Evolutionary conservation across 2,888 invertebrate species (phyloP).

Genomic region (Archips crataeganus): DNA sequence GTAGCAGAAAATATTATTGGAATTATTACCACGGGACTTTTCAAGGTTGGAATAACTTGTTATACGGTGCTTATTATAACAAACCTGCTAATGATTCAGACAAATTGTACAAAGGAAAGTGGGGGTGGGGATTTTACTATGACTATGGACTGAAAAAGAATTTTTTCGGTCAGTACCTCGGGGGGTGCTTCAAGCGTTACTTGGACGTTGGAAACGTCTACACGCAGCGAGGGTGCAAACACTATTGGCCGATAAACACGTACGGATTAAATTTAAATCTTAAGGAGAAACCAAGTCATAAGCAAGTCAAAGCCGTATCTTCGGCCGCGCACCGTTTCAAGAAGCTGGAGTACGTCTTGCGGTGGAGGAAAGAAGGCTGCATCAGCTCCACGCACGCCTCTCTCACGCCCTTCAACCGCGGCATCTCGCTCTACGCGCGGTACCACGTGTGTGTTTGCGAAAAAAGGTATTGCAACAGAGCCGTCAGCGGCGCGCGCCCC

Average conservation of each 20-base stretch:
- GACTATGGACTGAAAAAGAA: not conserved
- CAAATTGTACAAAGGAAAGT: not conserved
- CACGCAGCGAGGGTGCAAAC: not conserved
- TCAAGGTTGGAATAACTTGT: not conserved
- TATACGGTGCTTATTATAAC: not conserved
- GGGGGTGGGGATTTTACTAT: not conserved
- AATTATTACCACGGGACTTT: not conserved
- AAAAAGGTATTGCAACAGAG: not conserved
- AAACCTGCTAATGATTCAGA: not conserved
- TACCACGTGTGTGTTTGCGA: not conserved
- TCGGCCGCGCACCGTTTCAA: not conserved
- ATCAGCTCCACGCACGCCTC: not conserved
- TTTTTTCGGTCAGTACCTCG: not conserved
- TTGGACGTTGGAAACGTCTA: not conserved
- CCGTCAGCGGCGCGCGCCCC: not conserved
- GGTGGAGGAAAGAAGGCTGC: not conserved
- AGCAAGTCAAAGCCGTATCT: no score
- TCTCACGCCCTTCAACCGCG: not conserved
- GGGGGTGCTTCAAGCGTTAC: not conserved
- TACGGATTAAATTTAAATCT: not conserved
- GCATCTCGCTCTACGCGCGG: not conserved
- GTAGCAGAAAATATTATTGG: rapidly evolving
- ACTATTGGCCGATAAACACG: not conserved
- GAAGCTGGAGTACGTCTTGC: not conserved
- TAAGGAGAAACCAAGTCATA: no score